These are phyloP conservation scores for Empidonax alnorum DNA, from an alignment of 2,113 vertebrate genomes.

Conservation along the genomic window DNA sequence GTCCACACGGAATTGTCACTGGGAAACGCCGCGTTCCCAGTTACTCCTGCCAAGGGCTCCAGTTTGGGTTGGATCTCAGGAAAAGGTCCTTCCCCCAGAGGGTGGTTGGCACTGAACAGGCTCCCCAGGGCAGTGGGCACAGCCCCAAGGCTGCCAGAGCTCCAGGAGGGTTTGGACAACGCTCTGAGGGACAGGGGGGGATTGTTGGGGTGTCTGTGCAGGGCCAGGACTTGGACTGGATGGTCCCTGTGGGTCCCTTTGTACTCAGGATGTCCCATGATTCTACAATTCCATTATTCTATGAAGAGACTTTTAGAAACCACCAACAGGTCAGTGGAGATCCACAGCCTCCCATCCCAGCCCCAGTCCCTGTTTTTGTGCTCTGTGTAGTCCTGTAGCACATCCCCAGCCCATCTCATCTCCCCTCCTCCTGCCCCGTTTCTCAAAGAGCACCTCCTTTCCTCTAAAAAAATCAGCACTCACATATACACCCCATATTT, in stretches of 20 bases:
- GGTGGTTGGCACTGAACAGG: neutral
- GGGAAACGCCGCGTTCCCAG: neutral
- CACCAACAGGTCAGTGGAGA: neutral
- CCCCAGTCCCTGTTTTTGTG: fast-evolving
- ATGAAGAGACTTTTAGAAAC: fast-evolving
- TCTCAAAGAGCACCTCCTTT: neutral
- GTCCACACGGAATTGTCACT: fast-evolving
- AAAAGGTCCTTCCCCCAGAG: neutral
- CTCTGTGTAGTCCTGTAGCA: neutral
- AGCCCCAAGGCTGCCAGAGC: neutral
- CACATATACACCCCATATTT: fast-evolving
- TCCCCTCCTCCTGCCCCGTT: neutral
- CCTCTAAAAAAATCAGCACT: neutral
- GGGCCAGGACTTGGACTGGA: neutral
- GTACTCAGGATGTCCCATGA: neutral
- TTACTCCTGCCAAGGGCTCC: neutral
- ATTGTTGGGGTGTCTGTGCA: neutral
- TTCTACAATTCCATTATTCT: neutral
- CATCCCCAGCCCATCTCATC: neutral
- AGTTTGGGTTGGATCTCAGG: neutral
- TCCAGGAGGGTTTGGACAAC: neutral
- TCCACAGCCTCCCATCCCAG: neutral
- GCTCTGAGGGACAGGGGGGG: neutral
- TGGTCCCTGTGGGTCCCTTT: neutral
- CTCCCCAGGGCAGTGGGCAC: neutral